A percentile compares a stretch with the other conserved stretches of the same genome.
Evolutionary conservation across 2,113 vertebrate genomes (phyloP).

Genomic region (Psittacus erithacus): DNA sequence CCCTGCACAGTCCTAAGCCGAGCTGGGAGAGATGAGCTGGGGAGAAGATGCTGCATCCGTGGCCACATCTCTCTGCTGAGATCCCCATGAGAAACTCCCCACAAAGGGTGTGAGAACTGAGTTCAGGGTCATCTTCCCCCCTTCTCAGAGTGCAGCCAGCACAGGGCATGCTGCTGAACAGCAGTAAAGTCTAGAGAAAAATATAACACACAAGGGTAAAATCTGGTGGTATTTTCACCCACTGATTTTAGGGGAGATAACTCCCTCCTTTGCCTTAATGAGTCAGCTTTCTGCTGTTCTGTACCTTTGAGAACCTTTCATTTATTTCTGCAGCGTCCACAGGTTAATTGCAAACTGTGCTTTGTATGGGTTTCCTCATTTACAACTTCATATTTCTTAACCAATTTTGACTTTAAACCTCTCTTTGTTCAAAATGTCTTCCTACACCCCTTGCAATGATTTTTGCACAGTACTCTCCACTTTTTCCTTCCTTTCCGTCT

Average conservation of each 20-base stretch:
- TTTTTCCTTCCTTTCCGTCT: neutral
- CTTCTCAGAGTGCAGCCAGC: neutral
- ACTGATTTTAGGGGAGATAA: neutral
- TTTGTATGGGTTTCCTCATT: neutral
- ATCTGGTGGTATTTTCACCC: neutral
- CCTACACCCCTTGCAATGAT: neutral
- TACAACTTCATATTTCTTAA: neutral
- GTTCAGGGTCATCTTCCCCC: neutral
- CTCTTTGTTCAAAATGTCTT: neutral
- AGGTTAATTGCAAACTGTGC: neutral
- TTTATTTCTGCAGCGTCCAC: neutral
- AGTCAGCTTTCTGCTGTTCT: neutral
- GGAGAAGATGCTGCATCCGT: rapidly evolving
- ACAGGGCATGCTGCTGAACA: neutral
- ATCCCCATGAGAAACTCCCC: neutral
- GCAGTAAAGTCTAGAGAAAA: neutral
- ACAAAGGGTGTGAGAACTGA: neutral
- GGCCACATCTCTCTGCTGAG: neutral
- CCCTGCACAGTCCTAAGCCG: neutral
- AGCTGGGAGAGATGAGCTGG: neutral
- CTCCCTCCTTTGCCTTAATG: neutral
- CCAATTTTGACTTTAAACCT: neutral
- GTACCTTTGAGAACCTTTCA: neutral
- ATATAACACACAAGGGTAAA: neutral
- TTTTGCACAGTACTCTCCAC: neutral